phyloP scores from a whole-genome alignment of 2,888 invertebrate genomes.

The Phyllotreta cruciferae region DNA sequence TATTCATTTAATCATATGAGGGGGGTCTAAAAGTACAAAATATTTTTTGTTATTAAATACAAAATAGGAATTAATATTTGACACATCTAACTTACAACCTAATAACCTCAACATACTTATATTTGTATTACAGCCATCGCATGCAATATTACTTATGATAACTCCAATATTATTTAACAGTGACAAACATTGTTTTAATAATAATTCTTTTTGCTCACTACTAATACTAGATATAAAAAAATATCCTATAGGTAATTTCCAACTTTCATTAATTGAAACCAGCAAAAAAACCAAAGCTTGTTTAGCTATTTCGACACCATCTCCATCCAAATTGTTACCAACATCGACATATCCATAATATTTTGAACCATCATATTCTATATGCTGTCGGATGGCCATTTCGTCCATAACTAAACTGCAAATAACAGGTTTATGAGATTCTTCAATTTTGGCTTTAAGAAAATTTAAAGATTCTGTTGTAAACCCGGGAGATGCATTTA shows the following conservation, averaged over 20 bases:
- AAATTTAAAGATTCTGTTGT: too few species aligned
- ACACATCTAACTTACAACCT: too few species aligned
- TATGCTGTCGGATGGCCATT: background rate
- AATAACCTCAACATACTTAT: too few species aligned
- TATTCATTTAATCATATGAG: too few species aligned
- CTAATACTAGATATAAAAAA: constrained; percentile 5
- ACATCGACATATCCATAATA: background rate
- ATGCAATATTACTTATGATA: background rate
- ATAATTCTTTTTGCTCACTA: background rate
- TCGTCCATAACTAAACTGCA: constrained; percentile 5
- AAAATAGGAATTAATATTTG: too few species aligned
- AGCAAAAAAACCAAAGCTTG: constrained; percentile 1
- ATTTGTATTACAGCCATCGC: too few species aligned
- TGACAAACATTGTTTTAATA: background rate
- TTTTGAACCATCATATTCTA: constrained; percentile 6
- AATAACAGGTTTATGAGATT: too few species aligned
- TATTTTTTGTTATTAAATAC: too few species aligned
- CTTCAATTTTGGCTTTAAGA: too few species aligned
- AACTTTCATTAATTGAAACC: background rate
- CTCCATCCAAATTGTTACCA: constrained; percentile 10
- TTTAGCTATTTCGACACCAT: constrained; percentile 4
- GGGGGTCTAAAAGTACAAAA: too few species aligned
- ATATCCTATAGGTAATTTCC: constrained; percentile 4
- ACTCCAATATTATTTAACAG: constrained; percentile 1
- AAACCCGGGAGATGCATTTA: too few species aligned